Percentiles rank a stretch among this genome's conserved stretches.
Conservation (phyloP, 2,113 vertebrate species). For the Dicaeum eximium region DNA sequence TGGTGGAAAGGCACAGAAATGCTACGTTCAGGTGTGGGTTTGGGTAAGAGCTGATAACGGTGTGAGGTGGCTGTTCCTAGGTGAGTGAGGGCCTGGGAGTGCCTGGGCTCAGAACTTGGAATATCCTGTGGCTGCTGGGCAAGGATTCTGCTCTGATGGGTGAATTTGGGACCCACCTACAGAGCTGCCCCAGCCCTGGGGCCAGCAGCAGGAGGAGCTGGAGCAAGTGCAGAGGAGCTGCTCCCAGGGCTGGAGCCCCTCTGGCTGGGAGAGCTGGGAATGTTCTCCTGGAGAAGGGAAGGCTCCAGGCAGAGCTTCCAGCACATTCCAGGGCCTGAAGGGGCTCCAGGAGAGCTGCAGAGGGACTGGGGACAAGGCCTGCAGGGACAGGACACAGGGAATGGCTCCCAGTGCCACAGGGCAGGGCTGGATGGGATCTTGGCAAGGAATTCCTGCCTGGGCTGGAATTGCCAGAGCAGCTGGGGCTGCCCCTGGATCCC, state of each 20-base stretch:
- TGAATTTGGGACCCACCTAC: not conserved
- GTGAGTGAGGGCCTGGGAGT: not conserved
- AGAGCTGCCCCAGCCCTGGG: not conserved
- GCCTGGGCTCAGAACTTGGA: fast-evolving
- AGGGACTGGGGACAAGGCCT: not conserved
- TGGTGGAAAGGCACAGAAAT: not conserved
- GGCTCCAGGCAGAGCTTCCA: fast-evolving
- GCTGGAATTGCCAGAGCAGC: not conserved
- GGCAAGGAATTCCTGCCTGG: not conserved
- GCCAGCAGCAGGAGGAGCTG: not conserved
- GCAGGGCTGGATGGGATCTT: not conserved
- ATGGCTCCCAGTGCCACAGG: not conserved
- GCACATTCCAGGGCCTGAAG: fast-evolving
- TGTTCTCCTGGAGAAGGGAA: fast-evolving
- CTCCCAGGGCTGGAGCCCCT: not conserved
- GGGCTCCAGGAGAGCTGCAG: not conserved
- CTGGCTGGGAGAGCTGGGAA: not conserved
- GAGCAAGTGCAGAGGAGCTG: not conserved
- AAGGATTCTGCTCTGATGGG: not conserved
- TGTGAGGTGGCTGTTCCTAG: not conserved
- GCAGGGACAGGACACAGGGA: not conserved
- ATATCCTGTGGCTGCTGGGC: not conserved
- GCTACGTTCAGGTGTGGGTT: fast-evolving
- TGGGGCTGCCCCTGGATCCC: not conserved
- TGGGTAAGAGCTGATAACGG: fast-evolving